Evolutionary conservation across 1,140 invertebrate species (phyloP), one percentile per base, ranked within the genome.

Genomic region (Matsumurasca onukii): DNA sequence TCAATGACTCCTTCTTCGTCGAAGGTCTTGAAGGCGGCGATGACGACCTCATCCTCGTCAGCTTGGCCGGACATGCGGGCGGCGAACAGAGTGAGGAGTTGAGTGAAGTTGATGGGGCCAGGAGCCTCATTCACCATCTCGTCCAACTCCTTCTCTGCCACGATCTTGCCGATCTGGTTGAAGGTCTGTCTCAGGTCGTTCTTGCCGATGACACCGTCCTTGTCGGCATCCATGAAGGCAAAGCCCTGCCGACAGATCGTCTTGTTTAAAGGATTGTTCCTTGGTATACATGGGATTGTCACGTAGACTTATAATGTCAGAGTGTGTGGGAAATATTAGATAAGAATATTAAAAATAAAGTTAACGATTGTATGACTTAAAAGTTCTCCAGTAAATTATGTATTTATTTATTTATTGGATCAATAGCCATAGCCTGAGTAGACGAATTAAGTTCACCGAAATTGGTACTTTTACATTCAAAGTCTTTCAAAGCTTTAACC

Each of bases 201-300:
- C 81, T 97, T 96, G 79, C 92, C 92, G 80, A 99, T 94, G 83
- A 98, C 91, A 76, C 96, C 95, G 82, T 99, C 97, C 83, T 98
- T 97, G 85, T 99, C 94, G 82, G 93, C 90, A 85, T 99, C 97
- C 90, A 99, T 99, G 78, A 99, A 89, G 81, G 93, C 90, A 90
- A 99, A 98, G 78, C 94, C 94, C 93, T 94, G 75, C 48, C 63
- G 55, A 69, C 29, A 17, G 9, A 45, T 45, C n/a, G n/a, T n/a
- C n/a, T n/a, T n/a, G n/a, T n/a, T n/a, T n/a, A n/a, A n/a, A n/a
- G n/a, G n/a, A n/a, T n/a, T n/a, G n/a, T n/a, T n/a, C n/a, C n/a
- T n/a, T n/a, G n/a, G n/a, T n/a, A n/a, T n/a, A n/a, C n/a, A n/a
- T n/a, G n/a, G n/a, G n/a, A n/a, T n/a, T n/a, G n/a, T n/a, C n/a